A percentile compares a stretch with the other conserved stretches of the same genome.
phyloP scores from a whole-genome alignment of 2,888 invertebrate genomes.

The Laspeyria flexula region DNA sequence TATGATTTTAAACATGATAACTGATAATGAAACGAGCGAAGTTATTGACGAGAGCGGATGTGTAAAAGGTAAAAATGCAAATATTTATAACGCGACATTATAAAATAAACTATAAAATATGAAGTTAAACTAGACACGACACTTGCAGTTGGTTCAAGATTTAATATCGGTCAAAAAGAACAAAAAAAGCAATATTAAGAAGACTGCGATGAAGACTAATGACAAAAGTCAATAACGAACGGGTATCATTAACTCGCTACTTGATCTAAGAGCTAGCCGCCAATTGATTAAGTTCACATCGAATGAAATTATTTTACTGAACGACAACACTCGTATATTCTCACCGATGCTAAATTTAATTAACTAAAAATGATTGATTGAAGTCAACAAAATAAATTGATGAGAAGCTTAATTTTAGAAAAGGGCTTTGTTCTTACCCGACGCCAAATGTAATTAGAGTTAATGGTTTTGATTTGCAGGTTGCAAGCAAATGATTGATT shows the following conservation, averaged over 20 bases:
- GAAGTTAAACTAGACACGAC: too few species aligned
- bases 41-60: background rate
- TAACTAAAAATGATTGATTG: conserved; percentile 21
- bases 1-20: background rate
- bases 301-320: conserved; percentile 17
- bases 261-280: conserved; percentile 19
- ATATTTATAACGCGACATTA: too few species aligned
- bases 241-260: conserved; percentile 23
- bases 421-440: background rate
- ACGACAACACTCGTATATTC: background rate
- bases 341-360: conserved; percentile 17
- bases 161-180: too few species aligned
- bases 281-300: conserved; percentile 35
- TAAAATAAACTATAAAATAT: too few species aligned
- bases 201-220: conserved; percentile 20
- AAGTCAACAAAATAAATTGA: conserved; percentile 8
- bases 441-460: background rate
- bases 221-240: conserved; percentile 20
- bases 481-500: background rate
- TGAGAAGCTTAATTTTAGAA: background rate
- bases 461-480: background rate
- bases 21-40: background rate
- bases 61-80: too few species aligned
- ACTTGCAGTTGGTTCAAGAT: too few species aligned
- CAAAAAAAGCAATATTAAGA: background rate